A percentile compares a stretch with the other conserved stretches of the same genome.
These are phyloP conservation scores for Heteractis magnifica DNA, from an alignment of 92 coral and sea anemone genomes.

Conservation along the genomic window DNA sequence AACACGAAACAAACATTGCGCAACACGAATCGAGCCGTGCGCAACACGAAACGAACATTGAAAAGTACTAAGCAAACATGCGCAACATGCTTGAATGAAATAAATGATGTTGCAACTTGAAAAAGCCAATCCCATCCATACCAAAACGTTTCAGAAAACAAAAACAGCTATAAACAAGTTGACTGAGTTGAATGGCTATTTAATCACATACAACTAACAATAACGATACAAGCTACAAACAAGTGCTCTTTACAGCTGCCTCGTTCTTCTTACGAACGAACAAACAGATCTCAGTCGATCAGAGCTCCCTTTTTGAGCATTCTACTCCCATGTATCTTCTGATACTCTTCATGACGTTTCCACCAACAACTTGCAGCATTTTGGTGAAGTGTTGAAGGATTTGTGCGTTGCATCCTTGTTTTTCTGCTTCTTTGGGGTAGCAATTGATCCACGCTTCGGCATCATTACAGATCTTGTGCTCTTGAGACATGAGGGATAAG, in stretches of 20 bases:
- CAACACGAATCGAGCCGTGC: too few relatives aligned
- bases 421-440: conserved; percentile 17
- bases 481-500: neutral
- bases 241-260: neutral
- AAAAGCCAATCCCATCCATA: neutral
- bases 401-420: conserved; percentile 3
- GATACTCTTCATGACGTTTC: neutral
- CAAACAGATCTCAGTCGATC: neutral
- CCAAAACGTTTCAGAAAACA: neutral
- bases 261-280: too few relatives aligned
- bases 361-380: conserved; percentile 15
- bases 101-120: too few relatives aligned
- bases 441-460: conserved; percentile 16
- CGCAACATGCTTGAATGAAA: too few relatives aligned
- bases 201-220: neutral
- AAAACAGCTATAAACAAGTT: too few relatives aligned
- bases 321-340: conserved; percentile 5
- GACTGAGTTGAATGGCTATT: neutral
- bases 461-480: conserved; percentile 14
- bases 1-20: too few relatives aligned
- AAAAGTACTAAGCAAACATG: too few relatives aligned
- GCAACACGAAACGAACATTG: too few relatives aligned
- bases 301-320: conserved; percentile 12
- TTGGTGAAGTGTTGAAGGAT: conserved; percentile 19
- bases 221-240: neutral